Evolutionary conservation across 2,888 invertebrate genomes (phyloP).

Genomic region (Rhopalosiphum nymphaeae): DNA sequence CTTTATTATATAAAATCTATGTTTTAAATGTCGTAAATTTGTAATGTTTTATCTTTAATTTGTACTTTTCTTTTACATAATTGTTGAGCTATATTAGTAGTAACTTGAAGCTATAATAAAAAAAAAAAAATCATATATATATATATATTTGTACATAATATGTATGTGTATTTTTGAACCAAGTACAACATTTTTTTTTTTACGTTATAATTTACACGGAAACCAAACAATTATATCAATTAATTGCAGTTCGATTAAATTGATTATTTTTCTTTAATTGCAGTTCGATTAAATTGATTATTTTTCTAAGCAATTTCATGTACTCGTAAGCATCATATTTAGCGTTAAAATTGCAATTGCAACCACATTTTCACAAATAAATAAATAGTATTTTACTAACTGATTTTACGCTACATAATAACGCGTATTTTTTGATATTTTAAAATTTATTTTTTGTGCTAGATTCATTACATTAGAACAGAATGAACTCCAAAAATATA

Average conservation of each 20-base stretch:
- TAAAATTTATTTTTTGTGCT: neutral
- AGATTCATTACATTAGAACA: neutral
- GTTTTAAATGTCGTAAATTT: too few species aligned
- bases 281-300: neutral
- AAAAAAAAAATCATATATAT: too few species aligned
- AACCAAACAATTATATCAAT: neutral
- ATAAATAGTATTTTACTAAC: neutral
- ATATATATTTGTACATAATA: too few species aligned
- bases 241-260: neutral
- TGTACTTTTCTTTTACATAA: too few species aligned
- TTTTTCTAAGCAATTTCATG: neutral
- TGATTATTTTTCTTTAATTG: neutral
- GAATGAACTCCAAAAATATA: too few species aligned
- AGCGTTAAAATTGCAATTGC: neutral
- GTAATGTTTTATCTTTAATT: too few species aligned
- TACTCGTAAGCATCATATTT: too few species aligned
- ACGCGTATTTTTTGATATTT: neutral
- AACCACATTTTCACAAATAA: neutral
- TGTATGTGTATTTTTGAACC: too few species aligned
- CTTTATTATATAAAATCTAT: too few species aligned
- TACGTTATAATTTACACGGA: neutral
- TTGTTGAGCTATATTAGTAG: too few species aligned
- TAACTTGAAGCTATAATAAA: too few species aligned
- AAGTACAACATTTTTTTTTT: neutral
- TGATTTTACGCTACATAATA: neutral